Percentiles rank a stretch among this genome's conserved stretches.
These are phyloP conservation scores for Salvator merianae DNA, from an alignment of 2,113 vertebrate genomes.

Conservation along the genomic window DNA sequence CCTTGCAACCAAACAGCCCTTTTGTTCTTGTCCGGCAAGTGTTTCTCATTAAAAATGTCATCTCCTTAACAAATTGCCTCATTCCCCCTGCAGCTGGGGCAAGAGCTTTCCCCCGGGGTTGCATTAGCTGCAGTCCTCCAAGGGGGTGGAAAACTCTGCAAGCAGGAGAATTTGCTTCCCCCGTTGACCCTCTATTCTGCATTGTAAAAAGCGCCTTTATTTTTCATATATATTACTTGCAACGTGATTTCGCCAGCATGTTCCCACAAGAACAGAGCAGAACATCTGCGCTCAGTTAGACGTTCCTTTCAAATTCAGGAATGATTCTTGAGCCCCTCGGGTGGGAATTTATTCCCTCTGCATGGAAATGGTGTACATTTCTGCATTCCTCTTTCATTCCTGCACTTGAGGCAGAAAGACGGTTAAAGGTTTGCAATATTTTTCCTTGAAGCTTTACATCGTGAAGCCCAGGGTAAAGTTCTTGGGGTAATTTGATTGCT, in stretches of 20 bases:
- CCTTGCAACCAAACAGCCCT: constrained; percentile 76
- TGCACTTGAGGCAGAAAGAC: not conserved
- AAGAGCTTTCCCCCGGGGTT: constrained; percentile 71
- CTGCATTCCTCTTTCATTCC: not conserved
- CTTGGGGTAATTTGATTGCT: too few species aligned
- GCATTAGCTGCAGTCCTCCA: constrained; percentile 65
- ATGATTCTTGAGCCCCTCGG: not conserved
- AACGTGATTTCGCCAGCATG: constrained; percentile 9
- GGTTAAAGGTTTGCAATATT: not conserved
- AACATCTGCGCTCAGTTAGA: constrained; percentile 27
- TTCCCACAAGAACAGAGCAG: not conserved
- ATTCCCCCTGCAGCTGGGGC: constrained; percentile 82
- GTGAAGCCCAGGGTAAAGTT: too few species aligned
- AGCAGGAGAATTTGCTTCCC: constrained; percentile 33
- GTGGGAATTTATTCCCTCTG: not conserved
- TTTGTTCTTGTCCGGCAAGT: constrained; percentile 86
- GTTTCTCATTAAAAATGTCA: constrained; percentile 92
- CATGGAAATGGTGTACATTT: not conserved
- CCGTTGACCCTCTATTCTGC: constrained; percentile 28
- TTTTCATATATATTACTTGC: not conserved
- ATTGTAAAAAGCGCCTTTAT: not conserved
- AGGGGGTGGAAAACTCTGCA: constrained; percentile 58
- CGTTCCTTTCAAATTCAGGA: not conserved
- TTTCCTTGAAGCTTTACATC: too few species aligned
- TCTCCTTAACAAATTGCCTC: constrained; percentile 87